Conservation (phyloP, 92 coral and sea anemone species). For the Nematostella vectensis region DNA sequence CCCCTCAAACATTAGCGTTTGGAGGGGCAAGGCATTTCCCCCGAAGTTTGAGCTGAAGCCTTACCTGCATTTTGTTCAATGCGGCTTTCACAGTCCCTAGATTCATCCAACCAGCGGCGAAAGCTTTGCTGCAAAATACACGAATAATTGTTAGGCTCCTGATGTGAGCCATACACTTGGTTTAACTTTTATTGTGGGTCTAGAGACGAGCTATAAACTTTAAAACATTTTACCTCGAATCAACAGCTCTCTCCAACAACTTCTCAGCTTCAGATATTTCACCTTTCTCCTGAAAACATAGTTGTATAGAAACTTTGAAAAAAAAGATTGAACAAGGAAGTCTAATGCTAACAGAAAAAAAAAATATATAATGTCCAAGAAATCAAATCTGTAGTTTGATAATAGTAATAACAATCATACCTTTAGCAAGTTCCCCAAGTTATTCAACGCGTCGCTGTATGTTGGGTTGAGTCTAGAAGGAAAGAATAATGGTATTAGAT, state of each 20-base stretch:
- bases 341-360: too few species aligned
- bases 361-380: too few species aligned
- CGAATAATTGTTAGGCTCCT: too few species aligned
- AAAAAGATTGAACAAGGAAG: too few species aligned
- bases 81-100: slow-evolving; percentile 83
- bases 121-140: slow-evolving; percentile 37
- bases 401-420: slow-evolving; percentile 13
- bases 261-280: slow-evolving; percentile 61
- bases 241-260: slow-evolving; percentile 66
- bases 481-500: background rate
- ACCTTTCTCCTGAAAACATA: slow-evolving; percentile 59
- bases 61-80: slow-evolving; percentile 59
- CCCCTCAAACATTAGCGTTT: too few species aligned
- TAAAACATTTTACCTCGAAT: slow-evolving; percentile 53
- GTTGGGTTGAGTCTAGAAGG: slow-evolving; percentile 67
- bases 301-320: too few species aligned
- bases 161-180: too few species aligned
- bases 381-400: too few species aligned
- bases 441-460: slow-evolving; percentile 80
- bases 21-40: too few species aligned
- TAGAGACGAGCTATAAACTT: too few species aligned
- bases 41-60: too few species aligned
- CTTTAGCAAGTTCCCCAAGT: slow-evolving; percentile 78
- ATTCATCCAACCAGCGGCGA: slow-evolving; percentile 97
- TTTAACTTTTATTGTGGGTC: too few species aligned